These are phyloP conservation scores for Elmis aenea DNA, from an alignment of 2,888 invertebrate species.

Conservation along the genomic window DNA sequence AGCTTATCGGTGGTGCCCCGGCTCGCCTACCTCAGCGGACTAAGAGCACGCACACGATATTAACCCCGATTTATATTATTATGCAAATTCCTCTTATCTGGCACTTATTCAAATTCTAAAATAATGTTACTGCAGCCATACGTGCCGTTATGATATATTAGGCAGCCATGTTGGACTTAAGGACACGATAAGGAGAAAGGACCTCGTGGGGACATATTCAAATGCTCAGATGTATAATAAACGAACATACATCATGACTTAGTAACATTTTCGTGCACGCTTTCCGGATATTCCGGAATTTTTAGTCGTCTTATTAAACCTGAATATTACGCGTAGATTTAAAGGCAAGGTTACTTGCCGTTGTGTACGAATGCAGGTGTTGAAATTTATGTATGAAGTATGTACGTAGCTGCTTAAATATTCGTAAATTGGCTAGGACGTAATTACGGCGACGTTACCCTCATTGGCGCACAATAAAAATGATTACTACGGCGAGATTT, in stretches of 20 bases:
- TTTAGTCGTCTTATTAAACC: too few species aligned
- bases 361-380: too few species aligned
- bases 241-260: constrained; percentile 25
- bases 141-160: constrained; percentile 46
- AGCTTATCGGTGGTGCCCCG: constrained; percentile 42
- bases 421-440: too few species aligned
- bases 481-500: too few species aligned
- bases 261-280: constrained; percentile 17
- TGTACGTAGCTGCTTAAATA: too few species aligned
- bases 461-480: too few species aligned
- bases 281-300: too few species aligned
- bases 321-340: too few species aligned
- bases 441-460: too few species aligned
- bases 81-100: constrained; percentile 46
- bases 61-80: constrained; percentile 50
- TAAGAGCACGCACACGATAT: constrained; percentile 46
- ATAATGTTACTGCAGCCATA: constrained; percentile 45
- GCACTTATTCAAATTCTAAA: constrained; percentile 47
- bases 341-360: too few species aligned
- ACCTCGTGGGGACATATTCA: constrained; percentile 22
- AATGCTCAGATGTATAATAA: constrained; percentile 28
- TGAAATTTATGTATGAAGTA: too few species aligned
- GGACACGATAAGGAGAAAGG: constrained; percentile 37
- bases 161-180: constrained; percentile 44
- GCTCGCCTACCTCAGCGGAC: constrained; percentile 36